Percentiles rank a stretch among this genome's conserved stretches.
These are phyloP conservation scores for Sus scrofa DNA, from an alignment of 2,113 vertebrate genomes.

Conservation along the genomic window DNA sequence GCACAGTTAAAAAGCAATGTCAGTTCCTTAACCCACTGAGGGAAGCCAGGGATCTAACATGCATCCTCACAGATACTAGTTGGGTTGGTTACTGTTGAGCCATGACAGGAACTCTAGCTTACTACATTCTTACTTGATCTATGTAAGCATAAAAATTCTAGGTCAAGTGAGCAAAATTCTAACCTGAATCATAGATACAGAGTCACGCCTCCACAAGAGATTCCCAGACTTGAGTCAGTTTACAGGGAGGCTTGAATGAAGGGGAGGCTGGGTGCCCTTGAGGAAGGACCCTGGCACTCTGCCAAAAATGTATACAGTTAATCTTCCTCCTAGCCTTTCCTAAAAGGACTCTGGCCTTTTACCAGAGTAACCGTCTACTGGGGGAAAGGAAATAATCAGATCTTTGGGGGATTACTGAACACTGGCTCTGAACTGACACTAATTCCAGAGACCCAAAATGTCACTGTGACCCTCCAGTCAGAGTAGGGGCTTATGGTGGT, in stretches of 20 bases:
- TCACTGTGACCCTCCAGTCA: background rate
- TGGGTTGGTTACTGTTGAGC: too few species aligned
- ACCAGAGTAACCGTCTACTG: background rate
- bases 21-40: too few species aligned
- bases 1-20: too few species aligned
- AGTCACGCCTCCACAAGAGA: background rate
- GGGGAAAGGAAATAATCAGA: background rate
- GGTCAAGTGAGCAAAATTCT: background rate
- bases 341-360: background rate
- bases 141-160: background rate
- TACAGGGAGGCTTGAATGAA: background rate
- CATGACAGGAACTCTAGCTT: too few species aligned
- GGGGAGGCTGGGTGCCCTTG: background rate
- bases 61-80: too few species aligned
- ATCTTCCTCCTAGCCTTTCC: background rate
- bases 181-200: background rate
- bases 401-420: background rate
- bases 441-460: background rate
- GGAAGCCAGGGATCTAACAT: too few species aligned
- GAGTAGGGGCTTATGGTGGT: background rate
- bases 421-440: background rate
- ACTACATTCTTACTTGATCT: background rate
- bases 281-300: background rate
- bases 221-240: background rate
- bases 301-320: background rate